These are phyloP conservation scores for Plagodis dolabraria DNA, from an alignment of 2,888 invertebrate genomes.

Conservation along the genomic window DNA sequence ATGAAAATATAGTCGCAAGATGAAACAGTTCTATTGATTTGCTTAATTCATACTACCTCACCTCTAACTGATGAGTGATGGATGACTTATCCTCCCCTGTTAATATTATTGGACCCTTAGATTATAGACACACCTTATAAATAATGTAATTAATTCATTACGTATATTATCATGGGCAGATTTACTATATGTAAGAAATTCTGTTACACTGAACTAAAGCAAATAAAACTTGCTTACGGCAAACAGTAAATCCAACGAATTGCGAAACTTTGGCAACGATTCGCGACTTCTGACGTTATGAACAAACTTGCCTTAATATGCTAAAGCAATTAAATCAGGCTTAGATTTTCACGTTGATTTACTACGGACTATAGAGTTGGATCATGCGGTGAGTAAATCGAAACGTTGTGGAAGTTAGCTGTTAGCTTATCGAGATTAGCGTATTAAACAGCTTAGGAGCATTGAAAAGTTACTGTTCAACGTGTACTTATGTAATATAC, in stretches of 20 bases:
- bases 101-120: too few species aligned
- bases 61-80: too few species aligned
- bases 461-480: too few species aligned
- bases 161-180: too few species aligned
- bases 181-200: not conserved
- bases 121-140: too few species aligned
- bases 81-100: too few species aligned
- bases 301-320: conserved; percentile 51
- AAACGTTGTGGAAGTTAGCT: not conserved
- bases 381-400: conserved; percentile 7
- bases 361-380: conserved; percentile 7
- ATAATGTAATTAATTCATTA: too few species aligned
- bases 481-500: too few species aligned
- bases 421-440: conserved; percentile 6
- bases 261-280: conserved; percentile 42
- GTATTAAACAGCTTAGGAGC: not conserved
- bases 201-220: conserved; percentile 16
- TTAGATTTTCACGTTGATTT: conserved; percentile 29
- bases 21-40: too few species aligned
- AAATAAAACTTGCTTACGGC: conserved; percentile 28
- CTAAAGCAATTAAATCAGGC: conserved; percentile 41
- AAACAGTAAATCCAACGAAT: conserved; percentile 42
- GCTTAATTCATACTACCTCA: too few species aligned
- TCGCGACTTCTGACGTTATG: conserved; percentile 43
- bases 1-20: too few species aligned